phyloP scores from a whole-genome alignment of 2,797 vertebrate species.

The Peromyscus attwateri region DNA sequence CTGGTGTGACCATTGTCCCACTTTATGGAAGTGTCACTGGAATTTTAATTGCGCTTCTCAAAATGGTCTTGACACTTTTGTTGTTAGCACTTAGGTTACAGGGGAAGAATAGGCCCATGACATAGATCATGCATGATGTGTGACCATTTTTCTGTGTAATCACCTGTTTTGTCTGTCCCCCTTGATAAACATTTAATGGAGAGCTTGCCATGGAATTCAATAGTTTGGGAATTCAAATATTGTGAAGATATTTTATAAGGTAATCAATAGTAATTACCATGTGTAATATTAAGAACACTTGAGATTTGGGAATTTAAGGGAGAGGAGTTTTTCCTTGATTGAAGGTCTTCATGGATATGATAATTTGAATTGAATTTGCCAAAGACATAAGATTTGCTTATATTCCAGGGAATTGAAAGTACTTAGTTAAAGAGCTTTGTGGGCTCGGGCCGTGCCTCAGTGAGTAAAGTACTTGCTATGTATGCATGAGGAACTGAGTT shows the following conservation, averaged over 20 bases:
- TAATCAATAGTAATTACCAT: conserved; percentile 38
- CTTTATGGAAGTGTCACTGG: conserved; percentile 59
- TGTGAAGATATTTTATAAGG: conserved; percentile 30
- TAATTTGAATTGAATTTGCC: conserved; percentile 60
- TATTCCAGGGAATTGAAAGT: not conserved
- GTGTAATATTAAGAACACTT: conserved; percentile 46
- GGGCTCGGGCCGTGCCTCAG: not conserved
- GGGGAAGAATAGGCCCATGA: conserved; percentile 34
- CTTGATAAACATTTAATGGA: conserved; percentile 47
- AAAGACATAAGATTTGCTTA: conserved; percentile 35
- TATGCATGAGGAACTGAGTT: not conserved
- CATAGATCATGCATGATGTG: not conserved
- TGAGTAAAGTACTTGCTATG: not conserved
- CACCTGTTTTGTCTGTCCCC: not conserved
- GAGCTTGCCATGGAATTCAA: conserved; percentile 8
- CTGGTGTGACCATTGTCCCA: conserved; percentile 59
- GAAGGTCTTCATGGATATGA: conserved; percentile 10
- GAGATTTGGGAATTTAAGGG: conserved; percentile 28
- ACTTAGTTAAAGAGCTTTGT: not conserved
- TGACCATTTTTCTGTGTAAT: not conserved
- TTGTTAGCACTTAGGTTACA: conserved; percentile 55
- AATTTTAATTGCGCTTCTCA: conserved; percentile 68
- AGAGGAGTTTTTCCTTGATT: conserved; percentile 50
- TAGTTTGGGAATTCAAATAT: conserved; percentile 62
- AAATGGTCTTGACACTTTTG: conserved; percentile 44